A percentile compares a stretch with the other conserved stretches of the same genome.
Evolutionary conservation across 2,888 invertebrate genomes (phyloP).

Genomic region (Athalia circularis): DNA sequence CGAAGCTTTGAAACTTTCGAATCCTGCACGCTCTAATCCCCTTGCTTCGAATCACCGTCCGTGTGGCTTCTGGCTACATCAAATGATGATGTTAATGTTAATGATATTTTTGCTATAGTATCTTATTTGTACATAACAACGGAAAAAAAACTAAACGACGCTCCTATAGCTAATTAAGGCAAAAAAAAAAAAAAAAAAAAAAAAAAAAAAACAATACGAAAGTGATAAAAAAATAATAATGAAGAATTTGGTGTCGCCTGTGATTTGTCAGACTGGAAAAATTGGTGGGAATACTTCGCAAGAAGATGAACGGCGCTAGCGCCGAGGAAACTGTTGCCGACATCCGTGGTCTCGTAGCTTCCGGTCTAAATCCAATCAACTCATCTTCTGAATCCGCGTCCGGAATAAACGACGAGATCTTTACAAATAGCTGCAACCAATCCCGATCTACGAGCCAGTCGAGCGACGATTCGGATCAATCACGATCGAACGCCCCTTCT

Average conservation of each 20-base stretch:
- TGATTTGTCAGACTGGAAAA: slow-evolving; percentile 72
- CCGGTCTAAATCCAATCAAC: slow-evolving; percentile 42
- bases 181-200: neutral
- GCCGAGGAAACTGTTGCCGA: slow-evolving; percentile 47
- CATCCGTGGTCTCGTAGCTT: slow-evolving; percentile 53
- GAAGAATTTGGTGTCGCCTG: slow-evolving; percentile 49
- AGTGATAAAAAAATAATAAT: slow-evolving; percentile 11
- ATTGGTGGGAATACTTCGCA: slow-evolving; percentile 68
- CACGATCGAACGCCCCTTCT: slow-evolving; percentile 7
- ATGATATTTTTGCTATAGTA: too few species aligned
- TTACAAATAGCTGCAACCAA: slow-evolving; percentile 45
- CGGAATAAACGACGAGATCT: neutral
- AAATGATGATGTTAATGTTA: too few species aligned
- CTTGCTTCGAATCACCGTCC: too few species aligned
- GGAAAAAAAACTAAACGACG: neutral
- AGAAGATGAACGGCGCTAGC: slow-evolving; percentile 60
- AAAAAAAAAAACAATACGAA: neutral
- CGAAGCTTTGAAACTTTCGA: too few species aligned
- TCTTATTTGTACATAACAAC: neutral
- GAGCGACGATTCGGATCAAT: slow-evolving; percentile 28
- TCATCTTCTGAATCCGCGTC: neutral
- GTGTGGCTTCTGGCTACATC: too few species aligned
- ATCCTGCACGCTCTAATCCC: too few species aligned
- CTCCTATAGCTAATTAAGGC: neutral
- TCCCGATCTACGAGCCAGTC: slow-evolving; percentile 44